Base-by-base conservation (phyloP, 2,888 invertebrate genomes). In the Pedicia rivosa region DNA sequence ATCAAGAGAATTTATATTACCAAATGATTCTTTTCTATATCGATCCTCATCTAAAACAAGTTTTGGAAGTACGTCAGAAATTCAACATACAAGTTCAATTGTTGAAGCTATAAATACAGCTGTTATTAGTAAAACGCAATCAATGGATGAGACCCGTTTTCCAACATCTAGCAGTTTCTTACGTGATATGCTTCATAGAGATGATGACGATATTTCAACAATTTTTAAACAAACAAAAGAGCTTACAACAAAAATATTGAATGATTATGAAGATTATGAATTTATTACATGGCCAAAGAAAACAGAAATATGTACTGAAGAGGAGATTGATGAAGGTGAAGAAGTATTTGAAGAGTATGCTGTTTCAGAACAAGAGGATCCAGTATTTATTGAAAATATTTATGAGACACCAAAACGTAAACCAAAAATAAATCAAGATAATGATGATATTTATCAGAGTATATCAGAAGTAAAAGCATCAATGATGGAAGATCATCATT, bases 1-100 rank as follows among this genome's bases (percentile, higher is more conserved):
- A 56, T 43, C 52, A 61, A 57, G 51, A 45, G 48, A 61, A 14
- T 55, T 52, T 10, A 63, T 71, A 38, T 63, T 68, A 46, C 75
- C 76, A 2, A 77, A 77, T 49, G 67, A 65, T 44, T 77, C 78
- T 4, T 78, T 78, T 54, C 56, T 78, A 25, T 76, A 74, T 68
- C 66, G 72, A 39, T 54, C 65, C 41, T 70, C 56, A 40, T 52
- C 52, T 16, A 55, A 52, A 37, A 51, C 52, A 40, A 47, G 50
- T 12, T 47, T 46, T 6, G 22, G 12, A 19, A 40, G 35, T 24
- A 12, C 33, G 4, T 28, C 38, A 13, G 25, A 31, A 8, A 10
- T 30, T 8, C 34, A 36, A 24, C 34, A 13, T 14, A 47, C 48
- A 20, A 35, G 42, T 3, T 49, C 49, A 32, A 44, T 53, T 38